phyloP scores from a whole-genome alignment of 2,888 invertebrate genomes.

The Amiota communis region DNA sequence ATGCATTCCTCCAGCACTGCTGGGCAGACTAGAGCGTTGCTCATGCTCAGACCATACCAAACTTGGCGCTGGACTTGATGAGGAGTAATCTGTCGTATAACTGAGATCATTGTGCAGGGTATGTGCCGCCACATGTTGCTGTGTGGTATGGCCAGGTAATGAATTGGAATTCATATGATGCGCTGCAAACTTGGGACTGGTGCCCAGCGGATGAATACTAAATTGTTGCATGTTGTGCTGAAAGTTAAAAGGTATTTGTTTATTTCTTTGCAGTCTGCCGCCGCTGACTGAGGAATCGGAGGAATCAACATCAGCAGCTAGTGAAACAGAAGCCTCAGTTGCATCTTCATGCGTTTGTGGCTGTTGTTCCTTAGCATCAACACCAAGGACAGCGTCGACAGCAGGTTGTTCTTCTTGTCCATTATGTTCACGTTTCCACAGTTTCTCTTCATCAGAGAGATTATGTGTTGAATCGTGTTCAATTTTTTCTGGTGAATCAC shows the following conservation, averaged over 20 bases:
- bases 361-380: conserved; percentile 11
- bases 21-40: conserved; percentile 43
- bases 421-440: conserved; percentile 62
- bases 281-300: conserved; percentile 64
- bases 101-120: conserved; percentile 65
- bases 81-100: conserved; percentile 71
- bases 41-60: conserved; percentile 70
- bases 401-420: conserved; percentile 6
- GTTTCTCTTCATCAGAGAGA: conserved; percentile 70
- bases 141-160: conserved; percentile 19
- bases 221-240: conserved; percentile 78
- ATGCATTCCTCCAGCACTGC: conserved; percentile 16
- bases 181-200: conserved; percentile 59
- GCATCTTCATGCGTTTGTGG: conserved; percentile 44
- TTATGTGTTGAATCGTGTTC: conserved; percentile 56
- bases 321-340: conserved; percentile 57
- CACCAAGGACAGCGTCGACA: too few species aligned
- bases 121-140: conserved; percentile 24
- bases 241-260: conserved; percentile 76
- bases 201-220: conserved; percentile 75
- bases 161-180: conserved; percentile 42
- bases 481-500: conserved; percentile 52
- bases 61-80: conserved; percentile 72
- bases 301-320: conserved; percentile 62
- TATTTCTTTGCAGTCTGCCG: conserved; percentile 75